Conservation (phyloP, 1,140 invertebrate genomes). For the Drosophila sproati region DNA sequence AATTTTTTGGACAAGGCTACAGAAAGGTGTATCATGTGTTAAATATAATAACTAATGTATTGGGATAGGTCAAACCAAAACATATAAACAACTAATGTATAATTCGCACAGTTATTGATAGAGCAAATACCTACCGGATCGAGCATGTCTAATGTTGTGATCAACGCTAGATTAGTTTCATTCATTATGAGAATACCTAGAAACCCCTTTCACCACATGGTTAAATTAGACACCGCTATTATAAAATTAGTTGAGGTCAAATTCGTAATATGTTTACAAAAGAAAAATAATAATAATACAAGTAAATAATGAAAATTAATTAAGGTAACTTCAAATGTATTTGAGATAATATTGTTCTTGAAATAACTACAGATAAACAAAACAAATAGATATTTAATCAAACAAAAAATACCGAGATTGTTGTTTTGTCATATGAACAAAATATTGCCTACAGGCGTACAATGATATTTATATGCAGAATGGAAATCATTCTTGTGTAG, state of each 20-base stretch:
- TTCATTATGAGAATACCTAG: not conserved
- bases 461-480: not conserved
- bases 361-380: too few relatives aligned
- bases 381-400: too few relatives aligned
- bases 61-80: not conserved
- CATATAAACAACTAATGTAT: not conserved
- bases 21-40: not conserved
- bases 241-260: too few relatives aligned
- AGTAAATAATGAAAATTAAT: too few relatives aligned
- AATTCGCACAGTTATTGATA: not conserved
- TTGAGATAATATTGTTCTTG: too few relatives aligned
- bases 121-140: not conserved
- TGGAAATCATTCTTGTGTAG: not conserved
- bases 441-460: not conserved
- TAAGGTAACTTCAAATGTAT: too few relatives aligned
- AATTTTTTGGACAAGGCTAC: not conserved
- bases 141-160: constrained; percentile 1
- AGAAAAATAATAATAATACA: too few relatives aligned
- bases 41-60: not conserved
- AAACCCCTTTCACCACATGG: too few relatives aligned
- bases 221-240: too few relatives aligned
- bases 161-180: not conserved
- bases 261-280: too few relatives aligned
- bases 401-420: too few relatives aligned
- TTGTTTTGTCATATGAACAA: too few relatives aligned